These are phyloP conservation scores for Drosophila eugracilis DNA, from an alignment of 1,140 invertebrate species.

Conservation along the genomic window DNA sequence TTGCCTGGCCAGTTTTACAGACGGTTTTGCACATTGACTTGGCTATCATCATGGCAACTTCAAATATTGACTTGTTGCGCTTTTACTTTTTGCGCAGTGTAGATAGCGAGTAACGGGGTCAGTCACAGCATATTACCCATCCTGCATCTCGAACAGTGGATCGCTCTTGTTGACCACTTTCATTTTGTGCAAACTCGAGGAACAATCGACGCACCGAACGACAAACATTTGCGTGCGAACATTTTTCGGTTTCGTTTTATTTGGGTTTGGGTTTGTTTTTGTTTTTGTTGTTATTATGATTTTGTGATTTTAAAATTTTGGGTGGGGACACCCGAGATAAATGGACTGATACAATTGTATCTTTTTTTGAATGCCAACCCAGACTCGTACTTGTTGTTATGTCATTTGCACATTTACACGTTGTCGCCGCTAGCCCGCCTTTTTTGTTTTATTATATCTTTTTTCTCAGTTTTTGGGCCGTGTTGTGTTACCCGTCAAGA, in stretches of 20 bases:
- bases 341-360: constrained; percentile 77
- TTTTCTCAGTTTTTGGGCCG: constrained; percentile 46
- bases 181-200: constrained; percentile 22
- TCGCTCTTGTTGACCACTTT: constrained; percentile 52
- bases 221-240: constrained; percentile 69
- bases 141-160: constrained; percentile 41
- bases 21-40: not conserved
- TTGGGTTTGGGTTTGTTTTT: constrained; percentile 19
- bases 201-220: constrained; percentile 42
- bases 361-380: constrained; percentile 51
- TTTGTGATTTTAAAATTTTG: constrained; percentile 1
- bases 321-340: constrained; percentile 47
- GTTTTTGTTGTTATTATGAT: not conserved
- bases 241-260: constrained; percentile 24
- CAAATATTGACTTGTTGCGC: constrained; percentile 29
- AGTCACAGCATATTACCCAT: constrained; percentile 5
- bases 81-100: constrained; percentile 28
- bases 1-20: no score
- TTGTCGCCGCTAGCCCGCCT: constrained; percentile 27
- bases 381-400: constrained; percentile 65
- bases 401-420: constrained; percentile 73
- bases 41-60: not conserved
- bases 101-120: constrained; percentile 19
- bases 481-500: constrained; percentile 46
- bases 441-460: constrained; percentile 27